Conservation (phyloP, 2,888 invertebrate genomes). For the Parthenolecanium corni region DNA sequence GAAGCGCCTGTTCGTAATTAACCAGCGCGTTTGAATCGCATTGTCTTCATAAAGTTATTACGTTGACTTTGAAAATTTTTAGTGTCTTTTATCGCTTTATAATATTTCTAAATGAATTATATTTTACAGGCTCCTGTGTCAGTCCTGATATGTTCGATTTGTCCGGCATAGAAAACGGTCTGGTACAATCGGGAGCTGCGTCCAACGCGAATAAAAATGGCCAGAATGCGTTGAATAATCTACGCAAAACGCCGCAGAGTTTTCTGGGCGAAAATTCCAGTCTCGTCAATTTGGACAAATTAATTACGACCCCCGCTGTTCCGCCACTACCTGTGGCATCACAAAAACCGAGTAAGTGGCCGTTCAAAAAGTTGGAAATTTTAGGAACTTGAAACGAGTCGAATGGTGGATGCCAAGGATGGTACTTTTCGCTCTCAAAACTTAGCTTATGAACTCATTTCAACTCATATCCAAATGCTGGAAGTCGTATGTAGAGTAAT, state of each 20-base stretch:
- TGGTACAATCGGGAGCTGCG: slow-evolving; percentile 35
- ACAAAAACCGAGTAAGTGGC: slow-evolving; percentile 31
- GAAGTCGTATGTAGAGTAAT: no score
- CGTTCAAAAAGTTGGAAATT: no score
- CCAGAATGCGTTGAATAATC: slow-evolving; percentile 42
- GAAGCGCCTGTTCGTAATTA: slow-evolving; percentile 18
- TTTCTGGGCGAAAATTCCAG: slow-evolving; percentile 95
- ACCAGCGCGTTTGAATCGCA: no score
- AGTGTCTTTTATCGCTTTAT: no score
- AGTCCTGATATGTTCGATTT: slow-evolving; percentile 59
- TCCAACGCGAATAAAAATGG: slow-evolving; percentile 8
- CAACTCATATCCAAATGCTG: no score
- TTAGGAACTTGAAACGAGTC: no score
- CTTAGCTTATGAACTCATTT: no score
- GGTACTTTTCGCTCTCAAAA: no score
- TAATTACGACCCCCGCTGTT: slow-evolving; percentile 53
- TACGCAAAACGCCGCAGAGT: slow-evolving; percentile 79
- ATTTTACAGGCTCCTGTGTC: slow-evolving; percentile 45
- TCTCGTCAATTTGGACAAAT: slow-evolving; percentile 93
- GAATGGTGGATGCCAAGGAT: no score
- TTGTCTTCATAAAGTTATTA: not conserved
- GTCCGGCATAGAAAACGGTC: slow-evolving; percentile 46
- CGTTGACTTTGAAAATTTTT: no score
- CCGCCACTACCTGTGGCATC: slow-evolving; percentile 38
- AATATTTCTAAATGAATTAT: no score